Evolutionary conservation across 1,140 invertebrate species (phyloP).

Genomic region (Apis dorsata): DNA sequence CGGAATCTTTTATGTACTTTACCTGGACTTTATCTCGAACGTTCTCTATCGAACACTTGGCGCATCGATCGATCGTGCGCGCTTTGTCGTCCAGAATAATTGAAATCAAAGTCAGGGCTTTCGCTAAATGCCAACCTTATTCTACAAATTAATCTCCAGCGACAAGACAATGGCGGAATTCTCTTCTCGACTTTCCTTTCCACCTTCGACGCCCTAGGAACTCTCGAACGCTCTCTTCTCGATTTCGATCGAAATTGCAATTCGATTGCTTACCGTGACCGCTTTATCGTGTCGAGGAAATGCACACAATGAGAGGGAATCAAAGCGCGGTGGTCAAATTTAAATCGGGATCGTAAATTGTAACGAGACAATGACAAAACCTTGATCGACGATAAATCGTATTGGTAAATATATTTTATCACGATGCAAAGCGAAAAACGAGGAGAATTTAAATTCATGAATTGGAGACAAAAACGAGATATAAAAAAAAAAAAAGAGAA

Average conservation of each 20-base stretch:
- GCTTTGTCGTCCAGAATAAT: neutral
- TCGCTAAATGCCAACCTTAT: neutral
- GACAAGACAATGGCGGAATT: neutral
- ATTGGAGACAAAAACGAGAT: neutral
- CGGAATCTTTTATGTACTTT: constrained; percentile 53
- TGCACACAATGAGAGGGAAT: neutral
- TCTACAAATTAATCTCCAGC: neutral
- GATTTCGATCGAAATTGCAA: neutral
- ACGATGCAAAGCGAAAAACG: neutral
- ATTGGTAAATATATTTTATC: too few relatives aligned
- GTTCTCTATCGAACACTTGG: constrained; percentile 36
- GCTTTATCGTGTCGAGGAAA: neutral
- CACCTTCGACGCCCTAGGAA: neutral
- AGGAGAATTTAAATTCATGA: neutral
- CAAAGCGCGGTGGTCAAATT: neutral
- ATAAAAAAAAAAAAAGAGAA: neutral
- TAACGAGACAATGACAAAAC: neutral
- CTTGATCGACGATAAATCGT: neutral
- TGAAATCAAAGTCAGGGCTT: neutral
- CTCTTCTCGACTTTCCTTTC: neutral
- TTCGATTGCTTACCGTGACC: neutral
- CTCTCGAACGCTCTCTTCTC: neutral
- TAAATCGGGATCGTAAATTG: neutral
- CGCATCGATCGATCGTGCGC: constrained; percentile 20
- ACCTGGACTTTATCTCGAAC: constrained; percentile 13